phyloP scores from a whole-genome alignment of 2,888 invertebrate species.

The Agrochola circellaris region DNA sequence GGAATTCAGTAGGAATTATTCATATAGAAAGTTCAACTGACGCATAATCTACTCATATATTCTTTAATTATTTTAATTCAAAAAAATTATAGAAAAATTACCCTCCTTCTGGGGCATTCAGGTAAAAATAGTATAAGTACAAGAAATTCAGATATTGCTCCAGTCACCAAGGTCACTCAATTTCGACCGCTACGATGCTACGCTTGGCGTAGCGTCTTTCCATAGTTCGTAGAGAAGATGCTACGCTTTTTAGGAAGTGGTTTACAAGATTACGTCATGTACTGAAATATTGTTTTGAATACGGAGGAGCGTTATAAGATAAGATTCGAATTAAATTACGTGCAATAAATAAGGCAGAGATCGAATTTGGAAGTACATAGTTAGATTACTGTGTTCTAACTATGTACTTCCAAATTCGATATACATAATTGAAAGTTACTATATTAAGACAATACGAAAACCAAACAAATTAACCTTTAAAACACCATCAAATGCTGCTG shows the following conservation, averaged over 20 bases:
- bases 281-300: neutral
- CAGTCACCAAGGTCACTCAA: neutral
- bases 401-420: neutral
- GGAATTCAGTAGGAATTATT: constrained; percentile 25
- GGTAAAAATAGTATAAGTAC: neutral
- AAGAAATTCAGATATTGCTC: neutral
- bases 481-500: neutral
- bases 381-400: too few species aligned
- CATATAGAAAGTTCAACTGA: neutral
- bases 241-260: constrained; percentile 1
- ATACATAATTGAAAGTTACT: neutral
- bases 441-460: neutral
- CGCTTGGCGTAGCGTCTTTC: constrained; percentile 16
- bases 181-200: constrained; percentile 19
- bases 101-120: neutral
- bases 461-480: neutral
- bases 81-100: neutral
- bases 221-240: constrained; percentile 11
- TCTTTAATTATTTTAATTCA: neutral
- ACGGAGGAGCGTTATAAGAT: neutral
- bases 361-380: too few species aligned
- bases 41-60: neutral
- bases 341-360: neutral
- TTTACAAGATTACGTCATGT: neutral
- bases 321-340: neutral